Percentiles rank a stretch among this genome's conserved stretches.
These are phyloP conservation scores for Mellilla xanthometata DNA, from an alignment of 2,888 invertebrate genomes.

Conservation along the genomic window DNA sequence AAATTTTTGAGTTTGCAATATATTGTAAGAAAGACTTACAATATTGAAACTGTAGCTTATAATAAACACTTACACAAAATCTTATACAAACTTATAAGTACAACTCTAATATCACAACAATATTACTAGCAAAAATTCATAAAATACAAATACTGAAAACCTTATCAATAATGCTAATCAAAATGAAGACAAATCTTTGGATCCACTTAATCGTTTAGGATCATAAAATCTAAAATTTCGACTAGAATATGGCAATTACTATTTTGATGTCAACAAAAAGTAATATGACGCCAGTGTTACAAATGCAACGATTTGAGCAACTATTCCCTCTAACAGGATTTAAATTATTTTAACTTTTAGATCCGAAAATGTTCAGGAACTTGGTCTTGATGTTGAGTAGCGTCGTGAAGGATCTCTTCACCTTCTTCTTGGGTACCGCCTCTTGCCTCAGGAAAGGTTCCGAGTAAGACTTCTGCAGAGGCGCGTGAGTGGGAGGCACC, in stretches of 20 bases:
- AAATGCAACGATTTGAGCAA: conserved; percentile 80
- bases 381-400: conserved; percentile 73
- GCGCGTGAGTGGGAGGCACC: conserved; percentile 36
- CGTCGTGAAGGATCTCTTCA: conserved; percentile 73
- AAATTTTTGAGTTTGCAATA: conserved; percentile 2
- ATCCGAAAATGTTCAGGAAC: conserved; percentile 70
- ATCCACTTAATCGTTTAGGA: conserved; percentile 6
- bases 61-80: neutral
- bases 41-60: conserved; percentile 1
- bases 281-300: conserved; percentile 37
- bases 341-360: conserved; percentile 59
- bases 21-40: conserved; percentile 8
- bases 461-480: conserved; percentile 63
- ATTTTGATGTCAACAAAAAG: conserved; percentile 36
- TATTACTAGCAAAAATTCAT: conserved; percentile 11
- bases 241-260: conserved; percentile 43
- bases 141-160: conserved; percentile 11
- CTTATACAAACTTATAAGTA: conserved; percentile 9
- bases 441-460: conserved; percentile 69
- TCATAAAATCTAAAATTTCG: conserved; percentile 24
- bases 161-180: conserved; percentile 4
- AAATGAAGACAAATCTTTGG: conserved; percentile 4
- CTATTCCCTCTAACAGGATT: conserved; percentile 39
- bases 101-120: conserved; percentile 30
- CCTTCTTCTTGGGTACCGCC: conserved; percentile 68